phyloP scores from a whole-genome alignment of 2,888 invertebrate species.

The Nephrotoma flavescens region DNA sequence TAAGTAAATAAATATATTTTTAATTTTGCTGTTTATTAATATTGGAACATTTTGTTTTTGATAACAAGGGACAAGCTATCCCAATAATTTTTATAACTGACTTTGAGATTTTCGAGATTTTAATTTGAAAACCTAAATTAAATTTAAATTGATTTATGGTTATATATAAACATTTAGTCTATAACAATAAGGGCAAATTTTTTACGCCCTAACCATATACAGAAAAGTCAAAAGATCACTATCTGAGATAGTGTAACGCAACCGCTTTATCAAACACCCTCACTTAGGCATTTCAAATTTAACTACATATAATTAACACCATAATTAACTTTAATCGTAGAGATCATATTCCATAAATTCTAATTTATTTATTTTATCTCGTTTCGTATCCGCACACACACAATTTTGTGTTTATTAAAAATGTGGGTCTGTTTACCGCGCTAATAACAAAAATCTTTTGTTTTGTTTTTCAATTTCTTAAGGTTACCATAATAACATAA shows the following conservation, averaged over 20 bases:
- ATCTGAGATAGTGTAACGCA: not conserved
- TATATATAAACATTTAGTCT: not conserved
- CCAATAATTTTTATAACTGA: too few relatives aligned
- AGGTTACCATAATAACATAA: not conserved
- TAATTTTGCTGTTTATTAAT: too few relatives aligned
- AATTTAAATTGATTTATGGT: not conserved
- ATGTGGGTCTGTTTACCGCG: not conserved
- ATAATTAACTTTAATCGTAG: not conserved
- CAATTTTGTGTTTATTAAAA: not conserved
- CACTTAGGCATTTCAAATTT: not conserved
- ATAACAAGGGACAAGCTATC: too few relatives aligned
- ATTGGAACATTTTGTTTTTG: too few relatives aligned
- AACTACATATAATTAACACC: not conserved
- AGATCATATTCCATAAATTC: not conserved
- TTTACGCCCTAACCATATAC: not conserved
- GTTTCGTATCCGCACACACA: not conserved
- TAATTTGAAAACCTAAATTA: not conserved
- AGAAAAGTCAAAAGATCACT: not conserved
- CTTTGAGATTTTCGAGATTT: too few relatives aligned
- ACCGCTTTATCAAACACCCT: not conserved
- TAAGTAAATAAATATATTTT: too few relatives aligned
- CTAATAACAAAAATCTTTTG: not conserved
- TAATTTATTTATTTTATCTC: not conserved
- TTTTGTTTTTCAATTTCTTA: not conserved
- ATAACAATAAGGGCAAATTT: not conserved